Base-by-base conservation (phyloP, 2,113 vertebrate genomes). In the Chamaea fasciata region DNA sequence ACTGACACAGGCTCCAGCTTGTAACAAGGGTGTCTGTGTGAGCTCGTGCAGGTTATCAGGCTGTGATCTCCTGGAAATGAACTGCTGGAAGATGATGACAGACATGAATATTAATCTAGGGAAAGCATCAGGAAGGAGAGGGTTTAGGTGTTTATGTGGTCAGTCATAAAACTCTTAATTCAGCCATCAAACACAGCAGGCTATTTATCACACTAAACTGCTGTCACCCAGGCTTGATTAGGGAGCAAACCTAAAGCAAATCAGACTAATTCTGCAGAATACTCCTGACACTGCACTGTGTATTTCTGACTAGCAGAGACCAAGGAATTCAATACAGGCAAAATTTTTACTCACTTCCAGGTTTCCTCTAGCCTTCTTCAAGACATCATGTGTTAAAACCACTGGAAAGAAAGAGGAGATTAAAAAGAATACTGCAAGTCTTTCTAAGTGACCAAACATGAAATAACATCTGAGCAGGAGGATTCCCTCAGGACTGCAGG, bases 331-430 rank as follows among this genome's bases (percentile, higher is more conserved):
- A 81, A 87, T 1, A 24, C 10, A 65, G 74, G 28, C 13, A 55
- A 28, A 67, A 81, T 18, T 46, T 63, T 55, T 27, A 95, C 96
- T 98, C 96, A 99, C 99, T 98, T 99, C 99, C 76, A 99, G 97
- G 96, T 99, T 99, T 78, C 98, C 98, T 93, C 99, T 97, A 22
- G 99, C 99, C 91, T 99, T 99, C 97, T 98, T 99, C 92, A 99
- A 97, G 80, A 99, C 98, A 78, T 98, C 98, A 41, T 99, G 99
- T 46, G 99, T 99, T 59, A 99, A 70, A 46, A 98, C 97, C 98
- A 99, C 99, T 99, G 83, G 42, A 96, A 90, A 67, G 56, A 89
- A 79, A 76, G 57, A 96, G 35, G 44, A 94, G 42, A 77, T 71
- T 1, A 19, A 37, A 47, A 62, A 56, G 14, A 91, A 65, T 18